Evolutionary conservation across 2,113 vertebrate species (phyloP).

Genomic region (Psettodes erumei): DNA sequence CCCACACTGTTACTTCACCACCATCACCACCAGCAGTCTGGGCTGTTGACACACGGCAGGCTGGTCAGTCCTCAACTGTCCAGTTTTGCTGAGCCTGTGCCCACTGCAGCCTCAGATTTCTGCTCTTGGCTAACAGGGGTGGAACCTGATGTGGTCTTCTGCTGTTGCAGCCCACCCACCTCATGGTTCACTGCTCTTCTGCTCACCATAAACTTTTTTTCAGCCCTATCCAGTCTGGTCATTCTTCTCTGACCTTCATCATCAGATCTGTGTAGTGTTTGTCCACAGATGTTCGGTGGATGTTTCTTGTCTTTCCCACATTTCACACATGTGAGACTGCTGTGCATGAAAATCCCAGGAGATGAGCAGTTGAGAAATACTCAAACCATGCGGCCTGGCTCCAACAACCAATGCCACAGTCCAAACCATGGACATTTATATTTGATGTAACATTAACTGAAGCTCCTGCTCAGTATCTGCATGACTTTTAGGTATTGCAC

Average conservation of each 20-base stretch:
- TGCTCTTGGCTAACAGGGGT: background rate
- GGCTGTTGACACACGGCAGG: background rate
- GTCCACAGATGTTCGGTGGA: background rate
- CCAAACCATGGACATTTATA: background rate
- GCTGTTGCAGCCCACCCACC: background rate
- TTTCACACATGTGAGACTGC: too few relatives aligned
- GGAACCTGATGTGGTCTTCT: background rate
- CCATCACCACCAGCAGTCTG: background rate
- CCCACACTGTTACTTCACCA: background rate
- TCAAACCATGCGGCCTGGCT: too few relatives aligned
- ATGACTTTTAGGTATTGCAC: background rate
- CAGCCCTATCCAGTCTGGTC: background rate
- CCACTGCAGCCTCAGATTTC: background rate
- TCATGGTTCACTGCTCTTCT: too few relatives aligned
- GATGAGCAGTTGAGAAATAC: background rate
- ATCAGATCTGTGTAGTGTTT: background rate
- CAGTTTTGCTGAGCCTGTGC: background rate
- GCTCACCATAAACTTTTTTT: background rate
- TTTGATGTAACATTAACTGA: background rate
- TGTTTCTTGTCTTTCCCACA: background rate
- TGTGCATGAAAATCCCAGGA: background rate
- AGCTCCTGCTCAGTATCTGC: background rate
- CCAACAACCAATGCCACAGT: too few relatives aligned
- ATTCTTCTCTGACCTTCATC: background rate
- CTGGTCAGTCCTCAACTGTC: too few relatives aligned